Evolutionary conservation across 2,113 vertebrate species (phyloP).

Genomic region (Brachionichthys hirsutus): DNA sequence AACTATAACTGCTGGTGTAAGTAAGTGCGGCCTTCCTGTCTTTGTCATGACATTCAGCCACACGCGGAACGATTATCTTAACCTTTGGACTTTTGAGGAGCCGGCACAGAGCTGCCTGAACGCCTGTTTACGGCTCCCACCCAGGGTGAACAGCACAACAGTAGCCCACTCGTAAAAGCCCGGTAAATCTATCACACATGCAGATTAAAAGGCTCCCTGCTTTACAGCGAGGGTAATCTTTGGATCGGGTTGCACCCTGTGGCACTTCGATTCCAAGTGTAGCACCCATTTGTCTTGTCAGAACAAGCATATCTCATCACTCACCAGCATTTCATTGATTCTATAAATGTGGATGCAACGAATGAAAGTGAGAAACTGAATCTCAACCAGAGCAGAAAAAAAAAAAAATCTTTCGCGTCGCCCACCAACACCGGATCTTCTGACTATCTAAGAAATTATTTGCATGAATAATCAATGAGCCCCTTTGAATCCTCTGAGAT

Average conservation of each 20-base stretch:
- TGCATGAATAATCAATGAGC: conserved; percentile 45
- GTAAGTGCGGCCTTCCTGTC: not conserved
- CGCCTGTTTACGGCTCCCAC: conserved; percentile 70
- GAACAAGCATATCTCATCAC: conserved; percentile 63
- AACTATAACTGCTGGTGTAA: not conserved
- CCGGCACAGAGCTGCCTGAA: conserved; percentile 20
- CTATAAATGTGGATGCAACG: conserved; percentile 53
- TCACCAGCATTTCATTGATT: conserved; percentile 32
- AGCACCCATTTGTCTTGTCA: conserved; percentile 58
- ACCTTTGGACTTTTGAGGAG: conserved; percentile 22
- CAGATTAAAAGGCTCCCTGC: conserved; percentile 64
- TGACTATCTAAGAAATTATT: conserved; percentile 59
- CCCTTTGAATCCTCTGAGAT: not conserved
- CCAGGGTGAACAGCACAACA: conserved; percentile 42
- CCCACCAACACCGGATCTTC: conserved; percentile 56
- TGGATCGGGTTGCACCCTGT: conserved; percentile 66
- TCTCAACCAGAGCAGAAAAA: conserved; percentile 46
- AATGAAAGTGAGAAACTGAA: conserved; percentile 66
- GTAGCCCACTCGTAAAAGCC: conserved; percentile 62
- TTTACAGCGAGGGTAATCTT: conserved; percentile 47
- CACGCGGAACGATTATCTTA: conserved; percentile 13
- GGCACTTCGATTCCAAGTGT: conserved; percentile 49
- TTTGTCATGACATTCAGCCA: conserved; percentile 15
- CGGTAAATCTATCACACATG: conserved; percentile 71
- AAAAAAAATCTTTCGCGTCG: conserved; percentile 53